A percentile compares a stretch with the other conserved stretches of the same genome.
These are phyloP conservation scores for Lucilia sericata DNA, from an alignment of 1,140 invertebrate species.

Conservation along the genomic window DNA sequence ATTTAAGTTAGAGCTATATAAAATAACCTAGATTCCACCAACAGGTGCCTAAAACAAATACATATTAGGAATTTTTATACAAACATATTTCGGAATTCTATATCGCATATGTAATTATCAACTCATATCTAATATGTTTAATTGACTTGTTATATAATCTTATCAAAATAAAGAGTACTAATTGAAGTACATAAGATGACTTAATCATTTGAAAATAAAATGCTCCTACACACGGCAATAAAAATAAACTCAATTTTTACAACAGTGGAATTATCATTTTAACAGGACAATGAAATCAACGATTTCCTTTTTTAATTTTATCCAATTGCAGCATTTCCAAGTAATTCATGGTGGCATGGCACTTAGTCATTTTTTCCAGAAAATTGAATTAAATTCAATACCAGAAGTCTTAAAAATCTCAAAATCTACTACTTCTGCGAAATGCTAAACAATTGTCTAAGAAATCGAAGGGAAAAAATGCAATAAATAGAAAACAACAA, in stretches of 20 bases:
- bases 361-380: not conserved
- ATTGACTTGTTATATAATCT: too few relatives aligned
- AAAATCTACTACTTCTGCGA: not conserved
- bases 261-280: not conserved
- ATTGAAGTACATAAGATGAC: not conserved
- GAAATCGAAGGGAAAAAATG: not conserved
- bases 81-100: too few relatives aligned
- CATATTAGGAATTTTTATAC: too few relatives aligned
- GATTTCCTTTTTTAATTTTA: not conserved
- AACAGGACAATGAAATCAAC: not conserved
- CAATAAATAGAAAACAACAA: not conserved
- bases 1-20: too few relatives aligned
- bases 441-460: not conserved
- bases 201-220: slow-evolving; percentile 7
- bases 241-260: not conserved
- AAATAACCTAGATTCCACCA: too few relatives aligned
- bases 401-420: not conserved
- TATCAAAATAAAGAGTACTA: not conserved
- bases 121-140: too few relatives aligned
- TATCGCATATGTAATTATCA: too few relatives aligned
- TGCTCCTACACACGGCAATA: not conserved
- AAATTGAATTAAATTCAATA: slow-evolving; percentile 8
- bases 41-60: too few relatives aligned
- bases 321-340: slow-evolving; percentile 1
- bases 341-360: not conserved